Evolutionary conservation across 2,113 vertebrate genomes (phyloP), one percentile per base, ranked within the genome.

Genomic region (Seriola aureovittata): DNA sequence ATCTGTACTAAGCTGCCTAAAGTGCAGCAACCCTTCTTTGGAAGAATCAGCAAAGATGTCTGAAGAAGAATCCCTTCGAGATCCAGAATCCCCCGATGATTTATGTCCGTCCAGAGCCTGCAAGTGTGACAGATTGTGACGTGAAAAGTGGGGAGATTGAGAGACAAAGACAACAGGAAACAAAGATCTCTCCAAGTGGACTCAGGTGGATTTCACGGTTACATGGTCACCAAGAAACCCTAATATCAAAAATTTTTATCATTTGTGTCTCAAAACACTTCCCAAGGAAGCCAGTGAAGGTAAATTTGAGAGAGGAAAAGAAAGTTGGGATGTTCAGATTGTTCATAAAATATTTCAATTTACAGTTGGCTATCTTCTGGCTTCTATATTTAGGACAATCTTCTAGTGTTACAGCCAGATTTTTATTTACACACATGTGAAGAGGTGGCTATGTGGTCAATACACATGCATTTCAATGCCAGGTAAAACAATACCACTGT

Each of bases 1-100:
- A 58, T 99, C 98, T 0, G 97, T 96, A 92, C 92, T 81, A 19
- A 98, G 95, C 50, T 98, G 98, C 29, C 98, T 95, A 85, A 98
- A 98, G 92, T 97, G 96, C 32, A 99, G 96, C 91, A 96, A 96
- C 19, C 97, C 98, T 92, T 98, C 98, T 87, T 97, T 99, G 89
- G 96, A 96, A 59, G 97, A 97, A 89, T 98, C 95, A 0, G 94
- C 92, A 89, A 99, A 99, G 59, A 97, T 93, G 62, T 98, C 97
- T 0, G 96, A 96, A 69, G 97, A 97, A 21, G 97, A 99, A 84
- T 96, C 96, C 92, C 97, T 96, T 68, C 95, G 95, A 85, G 97
- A 99, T 44, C 95, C 96, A 42, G 97, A 97, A 84, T 98, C 97
- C 70, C 96, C 97, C 0, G 97, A 96, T 64, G 96, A 97, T 85